A percentile compares a stretch with the other conserved stretches of the same genome.
These are phyloP conservation scores for Rhinopomastus cyanomelas DNA, from an alignment of 2,113 vertebrate species.

Conservation along the genomic window DNA sequence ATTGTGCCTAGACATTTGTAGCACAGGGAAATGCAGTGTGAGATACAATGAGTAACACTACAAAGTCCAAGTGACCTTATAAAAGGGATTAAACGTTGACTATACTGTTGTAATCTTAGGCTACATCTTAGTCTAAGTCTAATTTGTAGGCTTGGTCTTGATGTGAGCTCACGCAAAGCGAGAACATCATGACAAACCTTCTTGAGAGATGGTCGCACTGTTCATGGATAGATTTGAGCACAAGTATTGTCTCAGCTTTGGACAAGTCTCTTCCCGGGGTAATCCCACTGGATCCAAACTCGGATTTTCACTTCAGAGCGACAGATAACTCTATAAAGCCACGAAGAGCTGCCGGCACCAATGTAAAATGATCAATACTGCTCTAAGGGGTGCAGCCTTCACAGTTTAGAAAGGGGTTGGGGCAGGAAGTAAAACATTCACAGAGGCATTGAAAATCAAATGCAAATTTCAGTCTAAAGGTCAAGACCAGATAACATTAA, in stretches of 20 bases:
- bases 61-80: neutral
- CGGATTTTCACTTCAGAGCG: neutral
- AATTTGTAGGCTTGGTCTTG: neutral
- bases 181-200: neutral
- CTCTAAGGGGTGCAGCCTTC: neutral
- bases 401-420: neutral
- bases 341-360: neutral
- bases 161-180: neutral
- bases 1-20: neutral
- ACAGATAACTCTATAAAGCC: neutral
- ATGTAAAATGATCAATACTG: neutral
- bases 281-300: neutral
- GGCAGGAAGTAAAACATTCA: slow-evolving; percentile 17
- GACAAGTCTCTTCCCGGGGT: neutral
- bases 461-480: slow-evolving; percentile 56
- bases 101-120: neutral
- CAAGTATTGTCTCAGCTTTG: neutral
- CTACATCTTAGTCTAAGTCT: neutral
- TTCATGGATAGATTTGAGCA: neutral
- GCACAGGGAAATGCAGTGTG: neutral
- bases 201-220: neutral
- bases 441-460: slow-evolving; percentile 17
- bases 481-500: slow-evolving; percentile 40
- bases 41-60: neutral
- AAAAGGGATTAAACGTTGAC: neutral